Percentiles rank a stretch among this genome's conserved stretches.
These are phyloP conservation scores for Piaya cayana DNA, from an alignment of 2,113 vertebrate genomes.

Conservation along the genomic window DNA sequence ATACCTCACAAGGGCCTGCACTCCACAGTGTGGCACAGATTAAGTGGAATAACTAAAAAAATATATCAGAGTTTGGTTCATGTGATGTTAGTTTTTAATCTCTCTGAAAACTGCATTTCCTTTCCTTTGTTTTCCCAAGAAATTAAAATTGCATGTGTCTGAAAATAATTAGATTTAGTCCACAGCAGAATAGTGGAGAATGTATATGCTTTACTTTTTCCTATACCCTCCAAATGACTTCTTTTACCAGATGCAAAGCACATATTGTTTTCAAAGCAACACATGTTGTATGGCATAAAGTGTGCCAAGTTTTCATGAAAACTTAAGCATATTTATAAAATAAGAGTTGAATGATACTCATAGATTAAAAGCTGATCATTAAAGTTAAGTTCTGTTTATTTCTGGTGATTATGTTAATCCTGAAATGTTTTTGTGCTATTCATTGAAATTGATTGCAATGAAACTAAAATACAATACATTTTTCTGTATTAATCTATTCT, in stretches of 20 bases:
- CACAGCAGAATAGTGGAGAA: not conserved
- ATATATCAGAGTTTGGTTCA: not conserved
- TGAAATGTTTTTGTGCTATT: not conserved
- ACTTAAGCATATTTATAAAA: constrained; percentile 4
- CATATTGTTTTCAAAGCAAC: constrained; percentile 10
- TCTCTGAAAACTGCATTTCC: not conserved
- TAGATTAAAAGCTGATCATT: constrained; percentile 1
- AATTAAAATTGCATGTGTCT: not conserved
- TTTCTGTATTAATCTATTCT: not conserved
- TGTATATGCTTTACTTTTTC: not conserved
- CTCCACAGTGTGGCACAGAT: not conserved
- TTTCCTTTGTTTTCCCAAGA: not conserved
- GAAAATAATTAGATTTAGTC: not conserved
- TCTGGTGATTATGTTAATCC: constrained; percentile 7
- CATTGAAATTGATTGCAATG: not conserved
- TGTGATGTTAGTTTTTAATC: not conserved
- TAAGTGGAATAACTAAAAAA: not conserved
- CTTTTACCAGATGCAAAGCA: not conserved
- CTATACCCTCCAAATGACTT: not conserved
- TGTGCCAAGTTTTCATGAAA: constrained; percentile 17
- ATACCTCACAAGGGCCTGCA: not conserved
- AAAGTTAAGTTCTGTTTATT: constrained; percentile 22
- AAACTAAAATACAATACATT: not conserved
- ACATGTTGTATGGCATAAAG: not conserved
- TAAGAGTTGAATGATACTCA: not conserved